Evolutionary conservation across 2,113 vertebrate genomes (phyloP).

Genomic region (Podocnemis expansa): DNA sequence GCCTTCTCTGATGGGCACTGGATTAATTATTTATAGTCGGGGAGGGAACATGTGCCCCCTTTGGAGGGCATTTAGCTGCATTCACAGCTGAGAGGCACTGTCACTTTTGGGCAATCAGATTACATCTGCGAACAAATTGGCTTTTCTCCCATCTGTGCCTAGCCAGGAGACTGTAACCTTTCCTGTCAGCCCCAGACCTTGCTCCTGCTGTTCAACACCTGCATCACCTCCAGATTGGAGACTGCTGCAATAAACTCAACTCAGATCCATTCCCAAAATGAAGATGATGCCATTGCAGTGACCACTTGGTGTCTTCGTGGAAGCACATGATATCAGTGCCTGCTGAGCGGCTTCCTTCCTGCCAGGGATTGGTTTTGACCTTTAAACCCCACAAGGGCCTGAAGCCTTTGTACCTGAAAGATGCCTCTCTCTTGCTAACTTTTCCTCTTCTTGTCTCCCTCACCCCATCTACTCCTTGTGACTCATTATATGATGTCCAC

Average conservation of each 20-base stretch:
- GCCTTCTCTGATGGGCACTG: not conserved
- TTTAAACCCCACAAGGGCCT: not conserved
- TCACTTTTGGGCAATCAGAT: not conserved
- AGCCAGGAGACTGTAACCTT: not conserved
- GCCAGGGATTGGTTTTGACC: not conserved
- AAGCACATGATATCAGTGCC: not conserved
- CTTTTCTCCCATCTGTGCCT: not conserved
- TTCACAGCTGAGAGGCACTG: not conserved
- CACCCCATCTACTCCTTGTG: not conserved
- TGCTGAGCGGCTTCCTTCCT: not conserved
- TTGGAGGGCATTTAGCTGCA: not conserved
- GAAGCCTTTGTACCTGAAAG: not conserved
- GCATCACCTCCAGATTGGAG: not conserved
- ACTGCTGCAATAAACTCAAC: not conserved
- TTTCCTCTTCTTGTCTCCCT: not conserved
- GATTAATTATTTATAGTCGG: not conserved
- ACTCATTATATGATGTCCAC: not conserved
- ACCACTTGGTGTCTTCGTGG: not conserved
- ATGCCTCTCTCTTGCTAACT: not conserved
- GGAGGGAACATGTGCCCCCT: not conserved
- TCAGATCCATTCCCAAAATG: conserved; percentile 13
- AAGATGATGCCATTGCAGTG: not conserved
- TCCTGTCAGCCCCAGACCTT: not conserved
- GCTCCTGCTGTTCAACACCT: not conserved
- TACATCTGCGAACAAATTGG: not conserved